A percentile compares a stretch with the other conserved stretches of the same genome.
Evolutionary conservation across 2,888 invertebrate species (phyloP).

Genomic region (Scrobipalpa atriplicella): DNA sequence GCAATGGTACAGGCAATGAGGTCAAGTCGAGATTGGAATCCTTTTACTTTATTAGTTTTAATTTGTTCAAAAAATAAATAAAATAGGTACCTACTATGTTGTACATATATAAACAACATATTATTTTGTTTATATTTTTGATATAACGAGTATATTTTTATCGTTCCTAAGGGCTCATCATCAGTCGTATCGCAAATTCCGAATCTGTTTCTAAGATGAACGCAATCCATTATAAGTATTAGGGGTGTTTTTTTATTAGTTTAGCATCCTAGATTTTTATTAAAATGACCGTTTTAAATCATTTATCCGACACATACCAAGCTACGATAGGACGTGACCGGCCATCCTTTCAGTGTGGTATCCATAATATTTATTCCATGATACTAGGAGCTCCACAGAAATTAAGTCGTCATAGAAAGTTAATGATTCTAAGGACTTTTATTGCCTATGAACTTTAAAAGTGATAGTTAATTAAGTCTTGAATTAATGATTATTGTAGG

Average conservation of each 20-base stretch:
- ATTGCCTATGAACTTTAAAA: slow-evolving; percentile 6
- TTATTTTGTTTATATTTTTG: too few relatives aligned
- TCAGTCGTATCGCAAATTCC: too few relatives aligned
- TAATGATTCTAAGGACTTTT: slow-evolving; percentile 12
- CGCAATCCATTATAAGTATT: neutral
- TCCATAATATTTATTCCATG: slow-evolving; percentile 51
- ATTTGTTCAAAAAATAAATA: too few relatives aligned
- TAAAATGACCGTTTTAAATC: neutral
- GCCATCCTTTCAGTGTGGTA: slow-evolving; percentile 42
- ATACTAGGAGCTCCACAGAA: slow-evolving; percentile 38
- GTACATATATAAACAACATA: too few relatives aligned
- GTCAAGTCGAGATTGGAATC: too few relatives aligned
- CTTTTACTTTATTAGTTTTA: too few relatives aligned
- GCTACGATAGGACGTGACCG: slow-evolving; percentile 49
- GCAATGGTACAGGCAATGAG: too few relatives aligned
- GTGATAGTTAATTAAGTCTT: neutral
- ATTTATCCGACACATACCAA: neutral
- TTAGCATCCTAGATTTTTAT: neutral
- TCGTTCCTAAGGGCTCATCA: too few relatives aligned
- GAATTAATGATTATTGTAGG: neutral
- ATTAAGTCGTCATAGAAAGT: slow-evolving; percentile 39
- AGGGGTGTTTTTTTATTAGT: neutral
- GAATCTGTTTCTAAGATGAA: too few relatives aligned
- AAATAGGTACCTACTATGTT: too few relatives aligned
- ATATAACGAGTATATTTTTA: too few relatives aligned